These are phyloP conservation scores for Megalops atlanticus DNA, from an alignment of 2,113 vertebrate genomes.

Conservation along the genomic window DNA sequence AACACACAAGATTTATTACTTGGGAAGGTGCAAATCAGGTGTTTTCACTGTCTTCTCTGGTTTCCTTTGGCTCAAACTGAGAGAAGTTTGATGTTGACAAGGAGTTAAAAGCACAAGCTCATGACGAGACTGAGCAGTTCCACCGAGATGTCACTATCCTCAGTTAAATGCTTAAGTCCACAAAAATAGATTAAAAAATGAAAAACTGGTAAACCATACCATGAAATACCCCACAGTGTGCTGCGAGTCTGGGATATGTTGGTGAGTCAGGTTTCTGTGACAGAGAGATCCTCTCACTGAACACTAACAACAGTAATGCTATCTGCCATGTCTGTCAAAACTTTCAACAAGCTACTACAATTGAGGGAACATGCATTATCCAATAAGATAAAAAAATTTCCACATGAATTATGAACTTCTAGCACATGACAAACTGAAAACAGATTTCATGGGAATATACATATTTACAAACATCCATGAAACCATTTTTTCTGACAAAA, in stretches of 20 bases:
- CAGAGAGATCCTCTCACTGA: background rate
- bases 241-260: background rate
- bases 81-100: conserved; percentile 76
- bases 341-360: background rate
- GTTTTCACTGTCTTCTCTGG: conserved; percentile 66
- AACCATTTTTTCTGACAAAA: too few species aligned
- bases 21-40: conserved; percentile 62
- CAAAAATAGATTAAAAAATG: too few species aligned
- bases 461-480: too few species aligned
- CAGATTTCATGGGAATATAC: too few species aligned
- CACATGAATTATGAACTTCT: too few species aligned
- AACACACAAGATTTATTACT: conserved; percentile 29
- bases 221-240: background rate
- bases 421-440: too few species aligned
- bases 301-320: background rate
- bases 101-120: conserved; percentile 73
- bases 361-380: too few species aligned
- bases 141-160: too few species aligned
- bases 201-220: background rate
- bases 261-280: background rate
- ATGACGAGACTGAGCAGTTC: too few species aligned
- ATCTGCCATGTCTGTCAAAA: background rate
- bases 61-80: conserved; percentile 69
- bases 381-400: too few species aligned
- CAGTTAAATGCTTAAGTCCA: too few species aligned